Conservation (phyloP, 2,888 invertebrate species). For the Punctoribates punctum region DNA sequence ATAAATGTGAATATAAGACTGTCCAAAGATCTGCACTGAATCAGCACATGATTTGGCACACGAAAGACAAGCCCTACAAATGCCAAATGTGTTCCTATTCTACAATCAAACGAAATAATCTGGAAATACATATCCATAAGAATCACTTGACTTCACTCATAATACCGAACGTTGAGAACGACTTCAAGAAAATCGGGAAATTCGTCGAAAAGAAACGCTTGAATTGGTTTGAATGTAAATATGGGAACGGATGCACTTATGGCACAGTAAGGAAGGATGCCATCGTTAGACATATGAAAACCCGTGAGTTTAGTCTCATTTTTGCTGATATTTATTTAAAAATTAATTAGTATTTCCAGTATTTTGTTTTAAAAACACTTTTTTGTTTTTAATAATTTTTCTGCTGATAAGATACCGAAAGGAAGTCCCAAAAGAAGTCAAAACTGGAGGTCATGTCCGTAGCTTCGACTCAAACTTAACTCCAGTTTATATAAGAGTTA, state of each 20-base stretch:
- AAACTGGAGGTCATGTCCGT: not conserved
- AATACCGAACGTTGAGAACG: not conserved
- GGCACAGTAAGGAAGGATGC: conserved; percentile 10
- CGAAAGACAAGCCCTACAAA: not conserved
- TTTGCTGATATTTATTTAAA: not conserved
- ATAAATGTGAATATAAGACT: conserved; percentile 33
- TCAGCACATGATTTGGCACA: conserved; percentile 28
- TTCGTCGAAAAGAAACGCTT: not conserved
- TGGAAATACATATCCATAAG: conserved; percentile 1
- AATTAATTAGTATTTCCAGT: too few species aligned
- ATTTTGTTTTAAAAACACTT: too few species aligned
- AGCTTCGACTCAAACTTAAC: conserved; percentile 15
- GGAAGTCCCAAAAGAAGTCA: conserved; percentile 30
- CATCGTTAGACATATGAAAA: conserved; percentile 32
- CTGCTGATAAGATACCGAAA: conserved; percentile 16
- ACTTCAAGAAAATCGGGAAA: not conserved
- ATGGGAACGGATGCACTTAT: conserved; percentile 19
- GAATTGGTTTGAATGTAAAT: conserved; percentile 37
- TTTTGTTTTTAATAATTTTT: not conserved
- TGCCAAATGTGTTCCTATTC: not conserved
- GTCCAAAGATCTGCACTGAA: conserved; percentile 34
- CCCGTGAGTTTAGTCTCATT: not conserved
- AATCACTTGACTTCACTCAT: not conserved
- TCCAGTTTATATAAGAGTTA: not conserved
- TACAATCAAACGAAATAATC: conserved; percentile 5